Evolutionary conservation across 2,888 invertebrate species (phyloP).

Genomic region (Ormia ochracea): DNA sequence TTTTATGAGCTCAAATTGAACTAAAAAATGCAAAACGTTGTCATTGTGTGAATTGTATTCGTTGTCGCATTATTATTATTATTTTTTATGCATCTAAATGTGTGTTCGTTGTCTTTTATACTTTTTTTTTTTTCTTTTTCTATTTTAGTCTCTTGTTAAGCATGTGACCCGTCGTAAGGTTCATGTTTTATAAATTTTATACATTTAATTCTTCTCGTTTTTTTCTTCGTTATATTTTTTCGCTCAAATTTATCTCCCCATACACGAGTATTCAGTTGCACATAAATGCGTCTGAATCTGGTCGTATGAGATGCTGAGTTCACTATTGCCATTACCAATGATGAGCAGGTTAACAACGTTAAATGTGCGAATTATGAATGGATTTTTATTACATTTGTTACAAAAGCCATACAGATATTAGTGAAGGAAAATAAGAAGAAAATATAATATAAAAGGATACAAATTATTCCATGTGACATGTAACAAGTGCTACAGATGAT

Average conservation of each 20-base stretch:
- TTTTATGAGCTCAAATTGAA: constrained; percentile 69
- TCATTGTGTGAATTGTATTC: constrained; percentile 53
- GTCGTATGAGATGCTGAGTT: not conserved
- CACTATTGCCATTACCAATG: constrained; percentile 16
- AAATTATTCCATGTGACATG: not conserved
- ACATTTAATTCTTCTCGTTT: too few relatives aligned
- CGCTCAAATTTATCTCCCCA: not conserved
- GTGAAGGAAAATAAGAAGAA: not conserved
- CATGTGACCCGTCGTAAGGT: constrained; percentile 61
- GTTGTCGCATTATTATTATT: constrained; percentile 45
- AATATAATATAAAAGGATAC: not conserved
- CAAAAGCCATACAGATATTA: constrained; percentile 1
- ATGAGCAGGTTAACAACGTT: constrained; percentile 57
- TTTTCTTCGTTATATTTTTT: not conserved
- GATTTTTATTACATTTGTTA: constrained; percentile 40
- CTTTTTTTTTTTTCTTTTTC: not conserved
- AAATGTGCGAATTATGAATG: constrained; percentile 55
- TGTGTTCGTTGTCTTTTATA: constrained; percentile 9
- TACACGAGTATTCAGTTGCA: constrained; percentile 11
- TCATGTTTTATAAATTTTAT: constrained; percentile 51
- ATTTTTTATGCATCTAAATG: constrained; percentile 20
- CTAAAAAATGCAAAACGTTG: constrained; percentile 64
- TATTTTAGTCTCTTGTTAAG: constrained; percentile 42
- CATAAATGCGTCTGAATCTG: not conserved
- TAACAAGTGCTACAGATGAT: not conserved